A percentile compares a stretch with the other conserved stretches of the same genome.
Evolutionary conservation across 2,888 invertebrate species (phyloP).

Genomic region (Aporophyla nigra): DNA sequence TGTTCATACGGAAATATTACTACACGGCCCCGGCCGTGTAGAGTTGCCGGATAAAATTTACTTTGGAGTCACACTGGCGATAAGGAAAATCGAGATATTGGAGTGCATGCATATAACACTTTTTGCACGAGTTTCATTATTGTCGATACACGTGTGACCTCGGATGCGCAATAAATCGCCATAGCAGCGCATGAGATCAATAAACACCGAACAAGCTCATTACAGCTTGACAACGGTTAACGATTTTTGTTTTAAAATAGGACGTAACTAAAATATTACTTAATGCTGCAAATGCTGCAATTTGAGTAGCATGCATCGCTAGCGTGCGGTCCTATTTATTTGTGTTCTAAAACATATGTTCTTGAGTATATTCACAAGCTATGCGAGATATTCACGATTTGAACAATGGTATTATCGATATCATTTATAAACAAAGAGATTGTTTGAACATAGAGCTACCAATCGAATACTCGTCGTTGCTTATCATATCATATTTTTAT

Average conservation of each 20-base stretch:
- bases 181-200: slow-evolving; percentile 51
- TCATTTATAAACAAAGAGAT: slow-evolving; percentile 74
- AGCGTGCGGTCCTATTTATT: slow-evolving; percentile 29
- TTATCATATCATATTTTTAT: slow-evolving; percentile 54
- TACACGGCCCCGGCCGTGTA: slow-evolving; percentile 54
- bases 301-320: slow-evolving; percentile 20
- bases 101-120: slow-evolving; percentile 69
- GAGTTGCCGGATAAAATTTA: slow-evolving; percentile 64
- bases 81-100: slow-evolving; percentile 71
- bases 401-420: slow-evolving; percentile 75
- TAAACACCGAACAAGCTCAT: slow-evolving; percentile 40
- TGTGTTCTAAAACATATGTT: slow-evolving; percentile 34
- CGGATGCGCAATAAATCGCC: slow-evolving; percentile 73
- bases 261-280: slow-evolving; percentile 7
- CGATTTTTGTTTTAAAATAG: slow-evolving; percentile 20
- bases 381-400: slow-evolving; percentile 67
- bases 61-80: slow-evolving; percentile 63
- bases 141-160: slow-evolving; percentile 82
- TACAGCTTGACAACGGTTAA: slow-evolving; percentile 22
- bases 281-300: slow-evolving; percentile 6
- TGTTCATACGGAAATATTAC: slow-evolving; percentile 67
- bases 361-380: slow-evolving; percentile 65
- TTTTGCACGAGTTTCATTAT: slow-evolving; percentile 81
- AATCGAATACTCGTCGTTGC: slow-evolving; percentile 44
- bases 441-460: slow-evolving; percentile 67